Evolutionary conservation across 2,888 invertebrate genomes (phyloP), one percentile per base, ranked within the genome.

Genomic region (Eurois occulta): DNA sequence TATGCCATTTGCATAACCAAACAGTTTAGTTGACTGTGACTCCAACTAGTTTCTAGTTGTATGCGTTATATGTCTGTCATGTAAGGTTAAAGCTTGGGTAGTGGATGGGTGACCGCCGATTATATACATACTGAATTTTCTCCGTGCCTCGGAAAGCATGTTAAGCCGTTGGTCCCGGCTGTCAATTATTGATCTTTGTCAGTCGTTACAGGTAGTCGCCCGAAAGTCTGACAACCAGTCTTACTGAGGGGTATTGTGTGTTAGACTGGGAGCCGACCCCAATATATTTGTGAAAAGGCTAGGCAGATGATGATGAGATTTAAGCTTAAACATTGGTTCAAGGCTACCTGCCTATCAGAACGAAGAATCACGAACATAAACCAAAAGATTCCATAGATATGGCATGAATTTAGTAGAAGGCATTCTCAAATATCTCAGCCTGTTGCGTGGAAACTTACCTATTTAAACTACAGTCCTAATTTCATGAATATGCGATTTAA

Each of bases 11-110:
- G 46, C n/a, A 38, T 64, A 78, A 41, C 16, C 71, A 55, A 68
- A 79, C 52, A 68, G 32, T 68, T 80, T 65, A 32, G 68, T n/a
- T n/a, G 1, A 46, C 46, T 28, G 13, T 76, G 1, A 24, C n/a
- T 46, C 13, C 11, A 38, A 24, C 10, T 46, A 48, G 28, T 62
- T n/a, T 5, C 2, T 38, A 46, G 18, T 66, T 78, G 8, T 18
- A 24, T 46, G 3, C 7, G 18, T 67, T 21, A 7, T 10, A 38
- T 38, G 1, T 38, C 41, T 52, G 6, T 52, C n/a, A 70, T 58
- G 13, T 18, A 32, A 60, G 32, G 8, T 60, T 32, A 1, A 60
- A 60, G 28, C 7, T 58, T 28, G 6, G 6, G 28, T 58, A 2
- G 55, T n/a, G 55, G 28, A 58, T 28, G 28, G n/a, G n/a, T 55